Base-by-base conservation (phyloP, 2,113 vertebrate species). In the Alectura lathami region DNA sequence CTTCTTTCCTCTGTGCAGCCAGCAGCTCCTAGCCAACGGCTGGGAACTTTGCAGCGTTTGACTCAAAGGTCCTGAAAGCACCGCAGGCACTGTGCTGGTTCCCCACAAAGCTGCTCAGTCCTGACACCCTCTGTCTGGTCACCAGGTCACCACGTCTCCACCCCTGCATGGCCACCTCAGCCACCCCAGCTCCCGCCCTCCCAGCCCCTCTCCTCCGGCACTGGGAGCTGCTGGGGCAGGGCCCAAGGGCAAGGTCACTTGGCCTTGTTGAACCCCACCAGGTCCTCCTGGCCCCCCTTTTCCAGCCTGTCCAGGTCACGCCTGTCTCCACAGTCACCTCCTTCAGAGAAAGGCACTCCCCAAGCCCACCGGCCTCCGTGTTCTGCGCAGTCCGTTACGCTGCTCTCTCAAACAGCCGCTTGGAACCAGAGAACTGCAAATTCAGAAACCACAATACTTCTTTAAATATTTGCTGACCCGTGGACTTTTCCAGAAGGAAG, bases 111-210 rank as follows among this genome's bases (percentile, higher is more conserved):
- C 17, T 30, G 9, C 18, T 20, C 22, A 3, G 7, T 18, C 57
- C 53, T 24, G 23, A 24, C 32, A 8, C 10, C 23, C 48, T 26
- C 11, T 0, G 9, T 15, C 70, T 43, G 42, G 42, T 43, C 21
- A 32, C 16, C 66, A 34, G 51, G 27, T 54, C 42, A 20, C 17
- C 36, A 11, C 3, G 0, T 18, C 26, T 14, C 8, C 42, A 14
- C 17, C n/a, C n/a, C n/a, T n/a, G n/a, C 32, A 8, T 2, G 1
- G 26, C 16, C 40, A 11, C 32, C 4, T 2, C 4, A 17, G 18
- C 14, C 36, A 26, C 51, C 7, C 0, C 67, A 5, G n/a, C 51
- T 16, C 11, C 54, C 48, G 21, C n/a, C n/a, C n/a, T n/a, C n/a
- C n/a, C n/a, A 82, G 12, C 17, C 17, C n/a, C 5, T 13, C 29